A percentile compares a stretch with the other conserved stretches of the same genome.
Evolutionary conservation across 2,888 invertebrate genomes (phyloP).

Genomic region (Steinernema hermaphroditum): DNA sequence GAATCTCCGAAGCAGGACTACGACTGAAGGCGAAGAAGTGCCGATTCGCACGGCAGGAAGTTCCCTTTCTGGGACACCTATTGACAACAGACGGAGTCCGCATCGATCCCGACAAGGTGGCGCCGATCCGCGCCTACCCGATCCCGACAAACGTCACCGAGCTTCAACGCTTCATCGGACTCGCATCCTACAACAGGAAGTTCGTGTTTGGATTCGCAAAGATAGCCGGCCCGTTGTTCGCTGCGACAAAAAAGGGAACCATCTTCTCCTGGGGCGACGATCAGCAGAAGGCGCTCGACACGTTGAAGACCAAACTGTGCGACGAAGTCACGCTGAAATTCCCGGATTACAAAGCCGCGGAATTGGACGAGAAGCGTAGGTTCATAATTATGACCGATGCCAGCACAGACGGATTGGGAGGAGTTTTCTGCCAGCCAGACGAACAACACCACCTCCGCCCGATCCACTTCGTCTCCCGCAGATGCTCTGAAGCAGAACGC

Average conservation of each 20-base stretch:
- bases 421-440: constrained; percentile 42
- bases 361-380: constrained; percentile 30
- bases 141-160: constrained; percentile 35
- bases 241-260: constrained; percentile 36
- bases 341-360: constrained; percentile 44
- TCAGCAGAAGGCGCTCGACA: constrained; percentile 38
- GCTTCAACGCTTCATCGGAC: constrained; percentile 45
- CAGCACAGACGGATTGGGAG: constrained; percentile 40
- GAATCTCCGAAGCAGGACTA: constrained; percentile 31
- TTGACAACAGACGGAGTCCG: constrained; percentile 33
- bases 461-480: constrained; percentile 41
- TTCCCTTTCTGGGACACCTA: constrained; percentile 35
- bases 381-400: constrained; percentile 49
- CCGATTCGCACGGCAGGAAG: not conserved
- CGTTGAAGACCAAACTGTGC: constrained; percentile 38
- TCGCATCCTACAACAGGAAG: constrained; percentile 44
- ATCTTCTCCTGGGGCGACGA: constrained; percentile 40
- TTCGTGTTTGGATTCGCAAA: constrained; percentile 43
- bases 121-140: constrained; percentile 30
- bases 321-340: constrained; percentile 39
- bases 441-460: constrained; percentile 38
- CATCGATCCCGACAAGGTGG: constrained; percentile 32
- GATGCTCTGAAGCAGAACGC: constrained; percentile 38
- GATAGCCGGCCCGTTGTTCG: constrained; percentile 41
- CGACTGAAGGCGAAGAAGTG: constrained; percentile 36